Evolutionary conservation across 2,113 vertebrate genomes (phyloP).

Genomic region (Paratilapia polleni): DNA sequence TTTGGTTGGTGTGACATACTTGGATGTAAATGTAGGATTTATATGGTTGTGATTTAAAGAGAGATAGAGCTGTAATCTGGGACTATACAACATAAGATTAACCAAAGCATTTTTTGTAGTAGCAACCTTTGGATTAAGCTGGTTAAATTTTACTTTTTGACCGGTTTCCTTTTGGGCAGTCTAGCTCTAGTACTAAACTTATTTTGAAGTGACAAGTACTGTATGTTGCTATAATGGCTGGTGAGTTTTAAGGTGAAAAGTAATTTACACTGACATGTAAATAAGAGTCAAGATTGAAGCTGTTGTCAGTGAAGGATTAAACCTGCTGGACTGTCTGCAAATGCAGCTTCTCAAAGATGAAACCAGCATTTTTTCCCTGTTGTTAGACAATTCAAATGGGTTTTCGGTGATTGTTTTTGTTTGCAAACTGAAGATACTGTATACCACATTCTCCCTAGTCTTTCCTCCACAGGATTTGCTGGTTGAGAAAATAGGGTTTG

Average conservation of each 20-base stretch:
- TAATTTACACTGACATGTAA: not conserved
- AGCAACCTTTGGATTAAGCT: too few species aligned
- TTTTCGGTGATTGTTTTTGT: too few species aligned
- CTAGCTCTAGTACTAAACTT: not conserved
- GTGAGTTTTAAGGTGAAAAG: not conserved
- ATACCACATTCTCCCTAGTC: too few species aligned
- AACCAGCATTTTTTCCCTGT: not conserved
- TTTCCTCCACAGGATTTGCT: too few species aligned
- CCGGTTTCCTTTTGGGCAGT: not conserved
- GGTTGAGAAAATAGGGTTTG: too few species aligned
- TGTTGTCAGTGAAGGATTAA: not conserved
- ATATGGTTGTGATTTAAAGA: not conserved
- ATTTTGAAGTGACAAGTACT: not conserved
- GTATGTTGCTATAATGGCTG: not conserved
- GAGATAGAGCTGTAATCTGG: not conserved
- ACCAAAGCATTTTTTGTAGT: not conserved
- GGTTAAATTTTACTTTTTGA: not conserved
- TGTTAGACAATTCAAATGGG: too few species aligned
- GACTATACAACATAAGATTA: not conserved
- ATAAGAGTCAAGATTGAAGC: not conserved
- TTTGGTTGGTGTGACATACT: not conserved
- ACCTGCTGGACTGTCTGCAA: not conserved
- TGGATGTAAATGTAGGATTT: not conserved
- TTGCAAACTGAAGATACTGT: too few species aligned
- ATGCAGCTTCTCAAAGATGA: too few species aligned